phyloP scores from a whole-genome alignment of 1,140 invertebrate species.

The Pantala flavescens region DNA sequence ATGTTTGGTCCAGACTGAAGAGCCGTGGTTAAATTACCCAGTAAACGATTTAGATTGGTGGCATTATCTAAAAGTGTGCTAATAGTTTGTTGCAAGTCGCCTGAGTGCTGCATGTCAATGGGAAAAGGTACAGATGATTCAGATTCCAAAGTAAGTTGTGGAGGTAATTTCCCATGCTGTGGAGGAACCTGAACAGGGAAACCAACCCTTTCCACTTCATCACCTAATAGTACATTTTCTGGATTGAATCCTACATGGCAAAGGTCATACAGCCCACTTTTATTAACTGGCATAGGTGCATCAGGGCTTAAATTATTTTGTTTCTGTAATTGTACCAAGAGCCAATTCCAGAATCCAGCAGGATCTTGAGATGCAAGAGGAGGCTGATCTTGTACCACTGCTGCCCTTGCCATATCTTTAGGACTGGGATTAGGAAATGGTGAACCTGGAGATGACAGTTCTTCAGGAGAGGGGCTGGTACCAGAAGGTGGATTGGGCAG shows the following conservation, averaged over 20 bases:
- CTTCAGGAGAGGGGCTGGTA: conserved; percentile 20
- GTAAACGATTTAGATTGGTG: conserved; percentile 30
- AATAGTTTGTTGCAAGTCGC: conserved; percentile 32
- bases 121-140: conserved; percentile 5
- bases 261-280: conserved; percentile 17
- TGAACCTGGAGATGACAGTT: conserved; percentile 20
- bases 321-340: conserved; percentile 19
- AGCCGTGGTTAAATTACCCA: conserved; percentile 25
- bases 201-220: conserved; percentile 12
- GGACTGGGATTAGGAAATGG: conserved; percentile 14
- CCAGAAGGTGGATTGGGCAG: conserved; percentile 19
- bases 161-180: conserved; percentile 16
- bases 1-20: conserved; percentile 20
- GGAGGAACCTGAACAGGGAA: conserved; percentile 13
- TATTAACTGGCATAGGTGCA: conserved; percentile 13
- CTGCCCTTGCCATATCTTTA: conserved; percentile 16
- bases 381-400: not conserved
- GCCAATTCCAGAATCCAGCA: conserved; percentile 21
- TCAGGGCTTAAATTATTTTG: conserved; percentile 11
- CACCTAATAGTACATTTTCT: conserved; percentile 17
- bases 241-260: conserved; percentile 12
- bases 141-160: conserved; percentile 17
- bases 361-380: conserved; percentile 13
- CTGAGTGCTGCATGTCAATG: conserved; percentile 18
- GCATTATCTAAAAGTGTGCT: conserved; percentile 31